Evolutionary conservation across 1,140 invertebrate species (phyloP).

Genomic region (Gryllus bimaculatus): DNA sequence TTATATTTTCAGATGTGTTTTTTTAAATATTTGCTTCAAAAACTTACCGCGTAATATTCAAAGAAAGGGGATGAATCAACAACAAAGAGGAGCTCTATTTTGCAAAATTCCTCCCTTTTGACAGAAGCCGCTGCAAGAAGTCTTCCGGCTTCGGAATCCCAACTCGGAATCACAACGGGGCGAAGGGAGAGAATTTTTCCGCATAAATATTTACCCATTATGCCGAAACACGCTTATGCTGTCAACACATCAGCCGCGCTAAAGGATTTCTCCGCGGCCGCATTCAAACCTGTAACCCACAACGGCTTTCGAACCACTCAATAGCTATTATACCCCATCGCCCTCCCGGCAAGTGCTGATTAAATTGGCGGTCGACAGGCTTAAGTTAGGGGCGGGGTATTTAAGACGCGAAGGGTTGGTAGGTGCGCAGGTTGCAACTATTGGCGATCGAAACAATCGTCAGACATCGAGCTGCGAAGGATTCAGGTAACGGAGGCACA

Average conservation of each 20-base stretch:
- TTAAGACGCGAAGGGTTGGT: background rate
- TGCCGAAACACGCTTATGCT: background rate
- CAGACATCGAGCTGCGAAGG: background rate
- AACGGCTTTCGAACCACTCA: background rate
- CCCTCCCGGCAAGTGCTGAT: background rate
- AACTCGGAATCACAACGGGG: background rate
- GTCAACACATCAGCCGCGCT: background rate
- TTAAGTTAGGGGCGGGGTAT: background rate
- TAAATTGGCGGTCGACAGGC: background rate
- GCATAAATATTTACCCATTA: background rate
- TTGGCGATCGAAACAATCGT: constrained; percentile 3
- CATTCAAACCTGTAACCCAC: background rate
- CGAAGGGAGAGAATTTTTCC: background rate
- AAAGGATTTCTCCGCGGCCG: background rate
- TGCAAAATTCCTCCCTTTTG: background rate
- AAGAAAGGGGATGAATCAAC: no score
- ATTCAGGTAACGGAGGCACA: background rate
- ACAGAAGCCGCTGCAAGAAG: background rate
- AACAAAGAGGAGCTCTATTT: no score
- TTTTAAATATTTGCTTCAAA: no score
- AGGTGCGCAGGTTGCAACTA: background rate
- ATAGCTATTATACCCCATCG: constrained; percentile 4
- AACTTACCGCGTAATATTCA: no score
- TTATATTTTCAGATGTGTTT: no score
- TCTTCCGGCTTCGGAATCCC: background rate